phyloP scores from a whole-genome alignment of 1,140 invertebrate genomes.

The Drosophila kohkoa region DNA sequence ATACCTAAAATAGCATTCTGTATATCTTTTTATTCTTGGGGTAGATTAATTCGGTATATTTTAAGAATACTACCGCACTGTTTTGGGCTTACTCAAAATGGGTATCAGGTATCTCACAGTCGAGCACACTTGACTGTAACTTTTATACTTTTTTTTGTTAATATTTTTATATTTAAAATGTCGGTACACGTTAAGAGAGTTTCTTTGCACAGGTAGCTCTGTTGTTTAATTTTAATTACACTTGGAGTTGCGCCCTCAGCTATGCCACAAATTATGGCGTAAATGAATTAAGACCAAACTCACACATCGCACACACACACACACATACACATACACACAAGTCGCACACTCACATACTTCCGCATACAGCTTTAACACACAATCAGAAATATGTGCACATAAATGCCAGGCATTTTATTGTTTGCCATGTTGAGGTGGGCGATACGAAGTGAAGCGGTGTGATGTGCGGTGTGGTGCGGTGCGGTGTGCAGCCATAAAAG shows the following conservation, averaged over 20 bases:
- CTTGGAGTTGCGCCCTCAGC: slow-evolving; percentile 31
- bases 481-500: slow-evolving; percentile 27
- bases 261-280: slow-evolving; percentile 57
- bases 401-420: slow-evolving; percentile 77
- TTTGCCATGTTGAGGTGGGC: slow-evolving; percentile 53
- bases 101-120: too few relatives aligned
- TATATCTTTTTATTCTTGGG: too few relatives aligned
- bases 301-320: not conserved
- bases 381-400: slow-evolving; percentile 75
- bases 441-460: slow-evolving; percentile 9
- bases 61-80: too few relatives aligned
- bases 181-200: slow-evolving; percentile 32
- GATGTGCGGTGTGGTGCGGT: slow-evolving; percentile 11
- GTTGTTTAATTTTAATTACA: slow-evolving; percentile 66
- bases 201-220: slow-evolving; percentile 34
- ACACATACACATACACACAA: not conserved
- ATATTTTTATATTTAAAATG: slow-evolving; percentile 9
- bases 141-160: slow-evolving; percentile 36
- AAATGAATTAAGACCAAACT: slow-evolving; percentile 37
- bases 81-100: too few relatives aligned
- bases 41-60: too few relatives aligned
- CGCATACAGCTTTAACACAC: slow-evolving; percentile 34
- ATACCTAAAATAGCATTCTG: too few relatives aligned
- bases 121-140: too few relatives aligned
- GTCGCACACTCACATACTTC: not conserved